These are phyloP conservation scores for Unio delphinus DNA, from an alignment of 2,888 invertebrate genomes.

Conservation along the genomic window DNA sequence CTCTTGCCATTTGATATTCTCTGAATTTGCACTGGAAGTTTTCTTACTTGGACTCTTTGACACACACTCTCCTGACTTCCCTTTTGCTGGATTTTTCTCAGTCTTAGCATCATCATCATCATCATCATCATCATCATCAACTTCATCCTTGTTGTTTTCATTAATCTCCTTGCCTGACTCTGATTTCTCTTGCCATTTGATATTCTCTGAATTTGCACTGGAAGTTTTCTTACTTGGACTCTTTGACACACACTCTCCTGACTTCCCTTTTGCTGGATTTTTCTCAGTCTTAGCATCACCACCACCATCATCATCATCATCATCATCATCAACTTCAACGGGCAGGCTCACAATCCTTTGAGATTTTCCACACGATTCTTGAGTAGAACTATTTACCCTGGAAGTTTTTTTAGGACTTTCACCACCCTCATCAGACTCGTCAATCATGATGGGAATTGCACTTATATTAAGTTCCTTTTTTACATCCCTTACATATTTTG, in stretches of 20 bases:
- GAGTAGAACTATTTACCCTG: too few species aligned
- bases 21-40: not conserved
- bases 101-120: conserved; percentile 8
- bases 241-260: conserved; percentile 5
- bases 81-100: conserved; percentile 4
- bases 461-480: conserved; percentile 10
- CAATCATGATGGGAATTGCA: conserved; percentile 8
- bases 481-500: conserved; percentile 3
- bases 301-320: conserved; percentile 9
- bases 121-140: conserved; percentile 2
- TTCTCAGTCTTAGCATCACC: conserved; percentile 7
- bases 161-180: conserved; percentile 3
- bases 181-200: not conserved
- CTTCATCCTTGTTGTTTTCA: conserved; percentile 1
- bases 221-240: conserved; percentile 1
- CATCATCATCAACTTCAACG: conserved; percentile 7
- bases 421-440: conserved; percentile 4
- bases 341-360: too few species aligned
- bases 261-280: conserved; percentile 3
- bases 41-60: conserved; percentile 4
- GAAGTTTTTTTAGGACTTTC: not conserved
- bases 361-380: too few species aligned
- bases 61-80: conserved; percentile 3
- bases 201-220: not conserved
- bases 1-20: not conserved